Conservation (phyloP, 2,797 vertebrate species). For the Trematomus bernacchii region DNA sequence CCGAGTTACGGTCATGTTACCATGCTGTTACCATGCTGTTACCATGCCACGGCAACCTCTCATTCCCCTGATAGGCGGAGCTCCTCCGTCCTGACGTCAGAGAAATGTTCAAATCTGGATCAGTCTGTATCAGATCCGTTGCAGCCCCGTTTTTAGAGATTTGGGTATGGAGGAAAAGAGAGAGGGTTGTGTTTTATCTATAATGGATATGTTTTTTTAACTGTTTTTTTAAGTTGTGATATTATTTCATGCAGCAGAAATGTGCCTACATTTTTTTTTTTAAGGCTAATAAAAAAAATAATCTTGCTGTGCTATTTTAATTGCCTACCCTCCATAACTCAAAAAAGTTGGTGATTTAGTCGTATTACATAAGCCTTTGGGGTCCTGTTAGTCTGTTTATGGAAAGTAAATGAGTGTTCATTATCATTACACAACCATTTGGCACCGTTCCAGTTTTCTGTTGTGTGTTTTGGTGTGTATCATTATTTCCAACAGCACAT, state of each 20-base stretch:
- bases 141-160: too few relatives aligned
- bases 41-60: too few relatives aligned
- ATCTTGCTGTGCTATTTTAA: slow-evolving; percentile 4
- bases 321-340: slow-evolving; percentile 16
- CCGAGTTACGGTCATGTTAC: too few relatives aligned
- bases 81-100: too few relatives aligned
- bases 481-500: slow-evolving; percentile 81
- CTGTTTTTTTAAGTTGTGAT: neutral
- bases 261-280: neutral
- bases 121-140: too few relatives aligned
- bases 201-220: neutral
- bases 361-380: slow-evolving; percentile 68
- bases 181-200: too few relatives aligned
- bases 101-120: too few relatives aligned
- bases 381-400: slow-evolving; percentile 64
- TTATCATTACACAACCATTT: slow-evolving; percentile 80
- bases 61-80: too few relatives aligned
- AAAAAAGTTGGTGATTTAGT: slow-evolving; percentile 41
- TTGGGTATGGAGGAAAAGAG: too few relatives aligned
- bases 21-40: too few relatives aligned
- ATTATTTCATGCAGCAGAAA: neutral
- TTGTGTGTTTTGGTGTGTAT: slow-evolving; percentile 79
- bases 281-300: neutral
- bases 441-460: slow-evolving; percentile 67
- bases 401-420: slow-evolving; percentile 76